These are phyloP conservation scores for Amblyjoppa proteus DNA, from an alignment of 2,888 invertebrate species.

Conservation along the genomic window DNA sequence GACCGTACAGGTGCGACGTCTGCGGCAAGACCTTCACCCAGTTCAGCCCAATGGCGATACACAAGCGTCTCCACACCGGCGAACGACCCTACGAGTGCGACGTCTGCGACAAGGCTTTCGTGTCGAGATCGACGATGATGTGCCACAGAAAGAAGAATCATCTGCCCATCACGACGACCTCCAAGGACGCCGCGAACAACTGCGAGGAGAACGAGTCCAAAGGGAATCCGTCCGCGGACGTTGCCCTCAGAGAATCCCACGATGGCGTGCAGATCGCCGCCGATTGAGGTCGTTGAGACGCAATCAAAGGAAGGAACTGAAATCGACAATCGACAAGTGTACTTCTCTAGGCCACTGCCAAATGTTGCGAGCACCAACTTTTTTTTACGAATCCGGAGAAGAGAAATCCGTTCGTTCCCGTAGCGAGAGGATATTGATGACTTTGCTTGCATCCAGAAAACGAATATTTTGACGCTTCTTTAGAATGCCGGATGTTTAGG, in stretches of 20 bases:
- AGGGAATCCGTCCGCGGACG: slow-evolving; percentile 68
- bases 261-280: slow-evolving; percentile 74
- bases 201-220: slow-evolving; percentile 56
- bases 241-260: slow-evolving; percentile 71
- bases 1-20: slow-evolving; percentile 87
- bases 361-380: slow-evolving; percentile 6
- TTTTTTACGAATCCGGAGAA: background rate
- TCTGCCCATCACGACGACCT: slow-evolving; percentile 56
- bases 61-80: slow-evolving; percentile 88
- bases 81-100: slow-evolving; percentile 88
- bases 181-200: slow-evolving; percentile 71
- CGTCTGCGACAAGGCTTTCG: slow-evolving; percentile 87
- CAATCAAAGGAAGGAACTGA: background rate
- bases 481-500: slow-evolving; percentile 9
- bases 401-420: background rate
- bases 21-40: slow-evolving; percentile 89
- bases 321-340: slow-evolving; percentile 24
- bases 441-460: slow-evolving; percentile 34
- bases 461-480: slow-evolving; percentile 35
- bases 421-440: background rate
- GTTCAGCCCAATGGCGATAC: slow-evolving; percentile 89
- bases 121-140: slow-evolving; percentile 87
- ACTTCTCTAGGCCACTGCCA: slow-evolving; percentile 10
- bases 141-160: slow-evolving; percentile 87
- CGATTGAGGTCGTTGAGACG: slow-evolving; percentile 68